These are phyloP conservation scores for Henricia sp. DNA, from an alignment of 53 echinoderm and acorn worm species.

Conservation along the genomic window DNA sequence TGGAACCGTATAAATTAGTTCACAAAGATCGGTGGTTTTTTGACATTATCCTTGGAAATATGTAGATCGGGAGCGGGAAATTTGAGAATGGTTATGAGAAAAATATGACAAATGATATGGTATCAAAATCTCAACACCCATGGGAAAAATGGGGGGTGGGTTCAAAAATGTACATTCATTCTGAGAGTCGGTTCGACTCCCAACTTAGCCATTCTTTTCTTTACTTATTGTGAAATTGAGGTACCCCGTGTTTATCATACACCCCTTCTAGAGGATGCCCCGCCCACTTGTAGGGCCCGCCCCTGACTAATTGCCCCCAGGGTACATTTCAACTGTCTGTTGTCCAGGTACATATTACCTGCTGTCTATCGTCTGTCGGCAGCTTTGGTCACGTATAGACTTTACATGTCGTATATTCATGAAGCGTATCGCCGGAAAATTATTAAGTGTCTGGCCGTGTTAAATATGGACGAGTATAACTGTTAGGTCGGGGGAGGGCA, in stretches of 20 bases:
- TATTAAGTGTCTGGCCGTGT: constrained; percentile 50
- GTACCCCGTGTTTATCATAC: neutral
- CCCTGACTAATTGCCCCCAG: neutral
- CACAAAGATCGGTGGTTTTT: no score
- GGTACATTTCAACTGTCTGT: neutral
- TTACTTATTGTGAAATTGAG: no score
- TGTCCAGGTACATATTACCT: constrained; percentile 20
- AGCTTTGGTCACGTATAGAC: neutral
- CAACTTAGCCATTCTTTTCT: no score
- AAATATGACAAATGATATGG: no score
- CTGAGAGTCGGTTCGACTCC: no score
- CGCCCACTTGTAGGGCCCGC: neutral
- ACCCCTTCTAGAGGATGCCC: neutral
- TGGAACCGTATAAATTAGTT: no score
- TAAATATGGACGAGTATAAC: constrained; percentile 28
- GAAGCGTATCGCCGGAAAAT: constrained; percentile 53
- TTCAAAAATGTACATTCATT: no score
- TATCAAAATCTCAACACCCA: no score
- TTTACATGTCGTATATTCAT: neutral
- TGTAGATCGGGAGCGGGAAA: no score
- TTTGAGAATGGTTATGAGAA: no score
- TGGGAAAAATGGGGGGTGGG: no score
- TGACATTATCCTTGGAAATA: no score
- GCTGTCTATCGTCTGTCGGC: constrained; percentile 38
- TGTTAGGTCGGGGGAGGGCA: neutral